A percentile compares a stretch with the other conserved stretches of the same genome.
Conservation (phyloP, 2,113 vertebrate species). For the Suricata suricatta region DNA sequence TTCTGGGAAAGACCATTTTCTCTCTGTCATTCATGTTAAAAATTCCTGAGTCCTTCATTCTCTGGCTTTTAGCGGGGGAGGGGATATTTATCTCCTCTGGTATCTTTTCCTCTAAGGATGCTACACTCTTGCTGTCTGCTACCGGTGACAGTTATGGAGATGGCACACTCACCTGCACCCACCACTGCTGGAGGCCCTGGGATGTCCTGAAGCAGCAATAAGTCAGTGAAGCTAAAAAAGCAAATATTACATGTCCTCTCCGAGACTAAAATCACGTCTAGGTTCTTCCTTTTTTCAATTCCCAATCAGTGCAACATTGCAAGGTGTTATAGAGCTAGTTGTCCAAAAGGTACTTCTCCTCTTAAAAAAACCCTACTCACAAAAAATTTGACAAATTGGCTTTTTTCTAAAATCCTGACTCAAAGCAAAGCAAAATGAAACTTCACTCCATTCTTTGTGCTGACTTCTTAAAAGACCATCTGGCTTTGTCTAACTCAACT, state of each 20-base stretch:
- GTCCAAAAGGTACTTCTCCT: not conserved
- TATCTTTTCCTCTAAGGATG: not conserved
- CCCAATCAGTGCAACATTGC: not conserved
- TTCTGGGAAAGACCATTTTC: not conserved
- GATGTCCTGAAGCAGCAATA: fast-evolving
- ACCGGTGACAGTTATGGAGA: fast-evolving
- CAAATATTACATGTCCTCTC: not conserved
- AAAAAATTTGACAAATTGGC: not conserved
- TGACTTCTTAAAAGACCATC: not conserved
- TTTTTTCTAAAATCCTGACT: not conserved
- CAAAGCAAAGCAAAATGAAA: not conserved
- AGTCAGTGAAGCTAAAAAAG: not conserved
- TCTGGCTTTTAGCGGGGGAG: not conserved
- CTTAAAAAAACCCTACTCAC: not conserved
- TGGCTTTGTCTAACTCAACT: not conserved
- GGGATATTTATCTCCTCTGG: not conserved
- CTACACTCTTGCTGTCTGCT: not conserved
- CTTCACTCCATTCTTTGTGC: not conserved
- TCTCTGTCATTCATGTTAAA: not conserved
- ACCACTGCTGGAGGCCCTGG: not conserved
- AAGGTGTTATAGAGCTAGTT: not conserved
- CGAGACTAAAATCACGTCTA: not conserved
- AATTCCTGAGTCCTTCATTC: not conserved
- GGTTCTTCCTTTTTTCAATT: not conserved
- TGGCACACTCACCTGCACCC: too few species aligned